Conservation (phyloP, 2,113 vertebrate species). For the Alexandromys fortis region DNA sequence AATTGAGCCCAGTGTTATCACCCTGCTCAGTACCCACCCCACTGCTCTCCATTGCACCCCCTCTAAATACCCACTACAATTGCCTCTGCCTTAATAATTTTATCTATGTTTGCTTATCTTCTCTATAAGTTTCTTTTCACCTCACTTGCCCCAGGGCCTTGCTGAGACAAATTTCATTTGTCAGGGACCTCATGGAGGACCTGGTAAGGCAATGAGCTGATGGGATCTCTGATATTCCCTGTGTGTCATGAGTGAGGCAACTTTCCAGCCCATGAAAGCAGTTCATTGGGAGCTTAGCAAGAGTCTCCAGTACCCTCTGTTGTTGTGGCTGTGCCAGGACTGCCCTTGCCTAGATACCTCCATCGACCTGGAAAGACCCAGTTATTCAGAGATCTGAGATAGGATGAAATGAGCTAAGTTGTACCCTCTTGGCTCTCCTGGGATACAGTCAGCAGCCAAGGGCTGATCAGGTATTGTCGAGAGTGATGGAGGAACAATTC, state of each 20-base stretch:
- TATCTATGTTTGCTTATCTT: fast-evolving
- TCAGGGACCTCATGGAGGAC: background rate
- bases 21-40: fast-evolving
- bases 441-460: fast-evolving
- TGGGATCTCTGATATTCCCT: background rate
- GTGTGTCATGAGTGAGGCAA: no score
- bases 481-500: no score
- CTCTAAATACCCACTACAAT: no score
- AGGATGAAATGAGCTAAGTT: background rate
- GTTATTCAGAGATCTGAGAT: background rate
- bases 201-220: background rate
- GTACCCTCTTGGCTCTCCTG: background rate
- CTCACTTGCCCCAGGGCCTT: background rate
- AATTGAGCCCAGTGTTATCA: fast-evolving
- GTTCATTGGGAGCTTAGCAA: background rate
- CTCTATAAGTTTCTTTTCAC: fast-evolving
- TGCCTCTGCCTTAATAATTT: background rate
- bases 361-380: background rate
- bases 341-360: background rate
- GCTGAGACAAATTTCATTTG: no score
- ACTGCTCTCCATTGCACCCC: background rate
- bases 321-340: no score
- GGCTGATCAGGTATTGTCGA: background rate
- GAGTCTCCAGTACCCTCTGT: fast-evolving
- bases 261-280: fast-evolving